Conservation (phyloP, 2,113 vertebrate species). For the Callopanchax toddi region DNA sequence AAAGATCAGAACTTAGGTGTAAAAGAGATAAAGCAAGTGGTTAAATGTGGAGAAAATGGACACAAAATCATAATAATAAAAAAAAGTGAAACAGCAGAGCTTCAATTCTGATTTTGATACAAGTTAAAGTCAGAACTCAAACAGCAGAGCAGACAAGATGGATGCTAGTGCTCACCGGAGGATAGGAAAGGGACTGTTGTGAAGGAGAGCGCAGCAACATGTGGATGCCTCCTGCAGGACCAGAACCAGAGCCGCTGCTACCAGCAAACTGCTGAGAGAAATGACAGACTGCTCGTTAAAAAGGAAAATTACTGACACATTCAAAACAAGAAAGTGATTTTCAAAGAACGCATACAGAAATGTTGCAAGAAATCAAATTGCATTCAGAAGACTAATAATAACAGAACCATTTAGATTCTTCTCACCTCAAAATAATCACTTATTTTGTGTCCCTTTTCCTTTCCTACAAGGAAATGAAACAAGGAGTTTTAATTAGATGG, state of each 20-base stretch:
- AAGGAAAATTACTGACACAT: too few species aligned
- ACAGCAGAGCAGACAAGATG: not conserved
- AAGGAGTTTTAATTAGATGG: not conserved
- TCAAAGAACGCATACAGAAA: conserved; percentile 13
- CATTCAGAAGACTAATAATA: not conserved
- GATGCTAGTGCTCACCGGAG: conserved; percentile 83
- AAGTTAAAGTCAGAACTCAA: not conserved
- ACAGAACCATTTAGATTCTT: conserved; percentile 1
- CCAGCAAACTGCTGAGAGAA: conserved; percentile 86
- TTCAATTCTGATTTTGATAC: too few species aligned
- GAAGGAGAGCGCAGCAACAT: conserved; percentile 89
- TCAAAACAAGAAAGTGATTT: conserved; percentile 12
- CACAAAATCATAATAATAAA: not conserved
- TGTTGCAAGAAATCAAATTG: not conserved
- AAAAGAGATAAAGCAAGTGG: too few species aligned
- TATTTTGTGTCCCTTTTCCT: conserved; percentile 93
- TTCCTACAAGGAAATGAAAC: conserved; percentile 76
- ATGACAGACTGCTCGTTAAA: conserved; percentile 39
- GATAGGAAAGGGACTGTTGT: conserved; percentile 94
- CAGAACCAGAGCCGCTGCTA: conserved; percentile 91
- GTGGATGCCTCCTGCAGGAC: conserved; percentile 90
- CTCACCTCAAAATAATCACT: conserved; percentile 98
- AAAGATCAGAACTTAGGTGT: too few species aligned
- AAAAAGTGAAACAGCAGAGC: too few species aligned
- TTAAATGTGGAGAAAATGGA: not conserved